phyloP scores from a whole-genome alignment of 2,797 vertebrate species.

The Gastrophryne carolinensis region DNA sequence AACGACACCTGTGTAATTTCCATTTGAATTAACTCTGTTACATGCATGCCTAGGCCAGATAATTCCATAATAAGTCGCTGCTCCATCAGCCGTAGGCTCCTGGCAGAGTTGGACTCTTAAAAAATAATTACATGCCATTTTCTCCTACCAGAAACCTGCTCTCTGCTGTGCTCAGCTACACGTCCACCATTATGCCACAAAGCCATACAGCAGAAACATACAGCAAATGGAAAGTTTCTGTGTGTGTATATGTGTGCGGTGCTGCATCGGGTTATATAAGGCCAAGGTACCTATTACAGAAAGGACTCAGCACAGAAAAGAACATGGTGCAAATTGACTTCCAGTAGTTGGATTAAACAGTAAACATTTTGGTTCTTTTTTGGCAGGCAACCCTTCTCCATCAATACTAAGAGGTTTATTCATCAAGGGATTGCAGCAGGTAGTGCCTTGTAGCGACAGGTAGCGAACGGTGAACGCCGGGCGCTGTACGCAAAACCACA shows the following conservation, averaged over 20 bases:
- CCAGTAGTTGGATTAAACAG: too few relatives aligned
- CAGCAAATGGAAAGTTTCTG: neutral
- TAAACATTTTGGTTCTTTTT: too few relatives aligned
- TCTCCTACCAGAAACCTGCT: constrained; percentile 16
- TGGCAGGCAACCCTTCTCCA: too few relatives aligned
- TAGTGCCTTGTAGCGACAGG: too few relatives aligned
- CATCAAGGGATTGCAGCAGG: too few relatives aligned
- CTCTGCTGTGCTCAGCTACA: constrained; percentile 4
- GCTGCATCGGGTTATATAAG: neutral
- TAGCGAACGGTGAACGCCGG: too few relatives aligned
- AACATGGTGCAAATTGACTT: too few relatives aligned
- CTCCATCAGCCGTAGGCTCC: constrained; percentile 19
- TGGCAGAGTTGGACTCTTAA: constrained; percentile 17
- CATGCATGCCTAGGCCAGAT: constrained; percentile 15
- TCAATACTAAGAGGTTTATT: too few relatives aligned
- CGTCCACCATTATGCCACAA: constrained; percentile 16
- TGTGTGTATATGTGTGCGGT: neutral
- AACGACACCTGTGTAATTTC: constrained; percentile 29
- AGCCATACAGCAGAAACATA: neutral
- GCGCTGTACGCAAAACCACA: too few relatives aligned
- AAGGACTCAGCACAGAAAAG: too few relatives aligned
- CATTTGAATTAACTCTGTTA: constrained; percentile 32
- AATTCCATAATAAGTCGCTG: constrained; percentile 34
- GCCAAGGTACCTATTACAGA: too few relatives aligned
- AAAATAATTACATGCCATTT: constrained; percentile 42